These are phyloP conservation scores for Chaetodon trifasciatus DNA, from an alignment of 2,797 vertebrate genomes.

Conservation along the genomic window DNA sequence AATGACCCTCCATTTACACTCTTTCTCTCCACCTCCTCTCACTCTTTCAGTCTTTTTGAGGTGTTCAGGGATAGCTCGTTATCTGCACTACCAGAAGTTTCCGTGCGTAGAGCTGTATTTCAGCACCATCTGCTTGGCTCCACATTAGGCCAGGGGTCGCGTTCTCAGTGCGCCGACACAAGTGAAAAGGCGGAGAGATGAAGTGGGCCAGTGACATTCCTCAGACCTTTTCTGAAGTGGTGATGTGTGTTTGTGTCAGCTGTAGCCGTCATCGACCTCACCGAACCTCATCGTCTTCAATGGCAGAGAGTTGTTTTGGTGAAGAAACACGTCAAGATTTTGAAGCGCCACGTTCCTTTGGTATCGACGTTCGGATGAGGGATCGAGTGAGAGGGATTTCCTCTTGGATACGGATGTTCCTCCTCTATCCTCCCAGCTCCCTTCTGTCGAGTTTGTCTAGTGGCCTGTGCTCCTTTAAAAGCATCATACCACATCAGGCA, in stretches of 20 bases:
- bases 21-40: conserved; percentile 10
- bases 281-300: not conserved
- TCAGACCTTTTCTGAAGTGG: conserved; percentile 50
- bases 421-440: conserved; percentile 17
- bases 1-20: conserved; percentile 16
- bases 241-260: conserved; percentile 32
- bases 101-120: conserved; percentile 57
- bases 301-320: conserved; percentile 12
- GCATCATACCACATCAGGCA: not conserved
- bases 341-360: conserved; percentile 28
- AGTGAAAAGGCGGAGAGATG: conserved; percentile 72
- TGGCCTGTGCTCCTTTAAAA: conserved; percentile 2
- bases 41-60: conserved; percentile 38
- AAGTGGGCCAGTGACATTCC: conserved; percentile 73
- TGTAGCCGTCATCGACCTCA: conserved; percentile 23
- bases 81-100: conserved; percentile 58
- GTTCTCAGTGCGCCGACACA: conserved; percentile 63
- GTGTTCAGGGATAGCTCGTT: conserved; percentile 52
- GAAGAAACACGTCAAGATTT: conserved; percentile 24
- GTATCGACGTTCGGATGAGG: conserved; percentile 20
- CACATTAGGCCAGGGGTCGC: conserved; percentile 66
- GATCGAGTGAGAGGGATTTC: conserved; percentile 41
- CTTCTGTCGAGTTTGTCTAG: conserved; percentile 9
- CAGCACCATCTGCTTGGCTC: conserved; percentile 81
- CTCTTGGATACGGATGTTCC: conserved; percentile 43